A percentile compares a stretch with the other conserved stretches of the same genome.
phyloP scores from a whole-genome alignment of 2,888 invertebrate species.

The Lasioglossum calceatum region DNA sequence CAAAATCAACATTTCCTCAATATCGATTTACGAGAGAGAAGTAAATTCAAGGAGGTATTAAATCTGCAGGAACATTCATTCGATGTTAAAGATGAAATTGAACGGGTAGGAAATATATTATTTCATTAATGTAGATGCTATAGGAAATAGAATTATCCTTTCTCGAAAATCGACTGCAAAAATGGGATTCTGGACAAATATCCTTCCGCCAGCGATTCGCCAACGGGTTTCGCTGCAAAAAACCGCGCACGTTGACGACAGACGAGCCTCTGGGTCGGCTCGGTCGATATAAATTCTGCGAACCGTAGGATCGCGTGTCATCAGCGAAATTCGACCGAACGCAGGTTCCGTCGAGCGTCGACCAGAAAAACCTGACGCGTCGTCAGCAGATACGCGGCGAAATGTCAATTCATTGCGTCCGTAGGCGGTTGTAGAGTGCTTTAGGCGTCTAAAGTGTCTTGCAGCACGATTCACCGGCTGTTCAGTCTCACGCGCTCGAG shows the following conservation, averaged over 20 bases:
- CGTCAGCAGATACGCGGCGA: constrained; percentile 33
- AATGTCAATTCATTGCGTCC: constrained; percentile 41
- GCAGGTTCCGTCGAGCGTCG: constrained; percentile 11
- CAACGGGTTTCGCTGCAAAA: neutral
- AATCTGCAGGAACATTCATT: too few relatives aligned
- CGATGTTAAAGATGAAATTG: neutral
- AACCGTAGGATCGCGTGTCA: neutral
- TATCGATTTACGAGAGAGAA: neutral
- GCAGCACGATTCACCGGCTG: constrained; percentile 67
- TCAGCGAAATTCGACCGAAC: constrained; percentile 5
- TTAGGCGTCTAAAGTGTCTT: constrained; percentile 60
- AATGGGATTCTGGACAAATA: neutral
- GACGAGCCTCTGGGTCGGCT: neutral
- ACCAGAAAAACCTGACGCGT: constrained; percentile 23
- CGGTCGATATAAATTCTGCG: neutral
- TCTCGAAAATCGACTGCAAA: neutral
- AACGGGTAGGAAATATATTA: neutral
- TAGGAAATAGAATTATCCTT: neutral
- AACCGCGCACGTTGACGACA: neutral
- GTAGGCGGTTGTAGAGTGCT: constrained; percentile 51
- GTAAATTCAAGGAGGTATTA: too few relatives aligned
- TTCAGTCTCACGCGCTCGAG: constrained; percentile 71
- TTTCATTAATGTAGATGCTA: neutral
- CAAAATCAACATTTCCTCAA: neutral
- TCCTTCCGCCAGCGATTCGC: neutral